Conservation (phyloP, 2,888 invertebrate species). For the Cinara cedri region DNA sequence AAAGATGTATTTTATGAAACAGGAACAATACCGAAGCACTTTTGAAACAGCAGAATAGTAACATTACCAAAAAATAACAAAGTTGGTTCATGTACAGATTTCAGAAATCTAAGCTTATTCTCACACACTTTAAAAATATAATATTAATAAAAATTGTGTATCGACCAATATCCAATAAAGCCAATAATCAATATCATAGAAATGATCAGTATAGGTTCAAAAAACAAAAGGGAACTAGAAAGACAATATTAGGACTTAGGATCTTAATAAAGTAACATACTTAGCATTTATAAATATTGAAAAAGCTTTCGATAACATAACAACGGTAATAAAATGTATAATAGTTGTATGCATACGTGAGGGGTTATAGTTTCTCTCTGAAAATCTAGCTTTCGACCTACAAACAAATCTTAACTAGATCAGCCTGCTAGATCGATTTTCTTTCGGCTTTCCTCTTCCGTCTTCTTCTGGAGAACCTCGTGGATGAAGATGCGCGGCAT, state of each 20-base stretch:
- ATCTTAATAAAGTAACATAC: background rate
- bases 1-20: background rate
- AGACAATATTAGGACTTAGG: slow-evolving; percentile 2
- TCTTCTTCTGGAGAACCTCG: too few relatives aligned
- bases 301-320: background rate
- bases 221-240: background rate
- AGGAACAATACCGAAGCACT: slow-evolving; percentile 1
- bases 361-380: too few relatives aligned
- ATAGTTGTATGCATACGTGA: too few relatives aligned
- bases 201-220: slow-evolving; percentile 1
- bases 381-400: too few relatives aligned
- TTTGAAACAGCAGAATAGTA: background rate
- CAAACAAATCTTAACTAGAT: too few relatives aligned
- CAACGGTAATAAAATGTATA: too few relatives aligned
- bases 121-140: background rate
- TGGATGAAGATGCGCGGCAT: too few relatives aligned
- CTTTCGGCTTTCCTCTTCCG: too few relatives aligned
- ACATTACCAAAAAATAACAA: slow-evolving; percentile 3
- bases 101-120: background rate
- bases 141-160: slow-evolving; percentile 1
- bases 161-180: background rate
- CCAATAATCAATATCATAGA: background rate
- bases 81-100: slow-evolving; percentile 2
- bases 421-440: too few relatives aligned
- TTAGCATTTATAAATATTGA: background rate